A percentile compares a stretch with the other conserved stretches of the same genome.
phyloP scores from a whole-genome alignment of 1,140 invertebrate species.

The Meloidogyne floridensis region DNA sequence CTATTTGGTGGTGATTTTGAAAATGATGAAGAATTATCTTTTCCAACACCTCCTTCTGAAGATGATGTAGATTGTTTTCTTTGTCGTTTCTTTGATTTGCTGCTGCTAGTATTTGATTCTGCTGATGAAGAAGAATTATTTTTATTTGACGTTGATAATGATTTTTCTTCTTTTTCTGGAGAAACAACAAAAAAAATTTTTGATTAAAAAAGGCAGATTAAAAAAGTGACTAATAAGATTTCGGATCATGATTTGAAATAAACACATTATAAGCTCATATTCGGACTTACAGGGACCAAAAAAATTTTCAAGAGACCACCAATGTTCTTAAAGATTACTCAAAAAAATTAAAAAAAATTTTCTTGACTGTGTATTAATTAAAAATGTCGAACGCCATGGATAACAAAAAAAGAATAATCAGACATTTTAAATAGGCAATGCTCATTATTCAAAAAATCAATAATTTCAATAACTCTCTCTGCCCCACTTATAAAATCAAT shows the following conservation, averaged over 20 bases:
- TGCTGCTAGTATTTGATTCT: background rate
- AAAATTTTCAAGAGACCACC: no score
- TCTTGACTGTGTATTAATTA: background rate
- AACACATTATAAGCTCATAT: no score
- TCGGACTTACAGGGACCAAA: no score
- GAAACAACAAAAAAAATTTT: slow-evolving; percentile 5
- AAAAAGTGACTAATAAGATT: background rate
- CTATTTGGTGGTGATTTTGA: slow-evolving; percentile 4
- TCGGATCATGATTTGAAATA: no score
- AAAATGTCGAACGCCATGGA: no score
- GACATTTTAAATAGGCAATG: no score
- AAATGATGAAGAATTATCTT: background rate
- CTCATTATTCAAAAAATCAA: background rate
- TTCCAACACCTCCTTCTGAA: background rate
- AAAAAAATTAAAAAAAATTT: background rate
- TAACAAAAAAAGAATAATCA: no score
- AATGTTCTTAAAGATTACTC: background rate
- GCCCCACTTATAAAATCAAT: background rate
- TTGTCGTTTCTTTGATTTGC: background rate
- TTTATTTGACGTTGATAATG: background rate
- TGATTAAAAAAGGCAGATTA: background rate
- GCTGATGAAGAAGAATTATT: background rate
- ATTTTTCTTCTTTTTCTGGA: background rate
- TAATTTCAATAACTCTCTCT: background rate
- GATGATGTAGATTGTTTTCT: background rate